phyloP scores from a whole-genome alignment of 2,113 vertebrate species.

The Ophiodon elongatus region DNA sequence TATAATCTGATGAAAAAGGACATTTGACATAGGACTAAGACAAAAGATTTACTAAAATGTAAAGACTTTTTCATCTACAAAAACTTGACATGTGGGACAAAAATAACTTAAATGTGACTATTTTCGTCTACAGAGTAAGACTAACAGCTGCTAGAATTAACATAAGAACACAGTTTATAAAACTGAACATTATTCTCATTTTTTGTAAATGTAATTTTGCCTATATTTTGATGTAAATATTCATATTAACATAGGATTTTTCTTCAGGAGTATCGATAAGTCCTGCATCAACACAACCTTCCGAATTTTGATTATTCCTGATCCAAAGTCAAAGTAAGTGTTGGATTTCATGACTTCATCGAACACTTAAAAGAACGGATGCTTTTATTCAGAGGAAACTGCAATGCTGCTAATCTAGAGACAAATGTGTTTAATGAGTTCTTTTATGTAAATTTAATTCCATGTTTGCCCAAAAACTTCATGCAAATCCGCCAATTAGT shows the following conservation, averaged over 20 bases:
- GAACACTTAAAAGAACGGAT: background rate
- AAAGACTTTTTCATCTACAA: too few relatives aligned
- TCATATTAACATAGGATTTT: background rate
- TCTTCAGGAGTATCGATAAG: background rate
- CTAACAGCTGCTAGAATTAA: too few relatives aligned
- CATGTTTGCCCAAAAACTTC: conserved; percentile 10
- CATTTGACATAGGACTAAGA: background rate
- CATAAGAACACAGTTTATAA: background rate
- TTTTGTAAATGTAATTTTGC: background rate
- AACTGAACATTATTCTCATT: background rate
- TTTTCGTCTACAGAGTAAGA: too few relatives aligned
- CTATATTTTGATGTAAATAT: background rate
- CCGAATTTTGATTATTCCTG: background rate
- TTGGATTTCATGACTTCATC: background rate
- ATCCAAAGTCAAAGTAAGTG: too few relatives aligned
- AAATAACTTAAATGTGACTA: too few relatives aligned
- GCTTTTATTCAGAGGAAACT: conserved; percentile 23
- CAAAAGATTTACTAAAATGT: too few relatives aligned
- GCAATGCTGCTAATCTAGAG: background rate
- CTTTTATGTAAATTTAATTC: conserved; percentile 25
- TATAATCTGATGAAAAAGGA: too few relatives aligned
- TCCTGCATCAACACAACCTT: background rate
- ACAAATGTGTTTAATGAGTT: conserved; percentile 15
- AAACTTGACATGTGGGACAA: too few relatives aligned
- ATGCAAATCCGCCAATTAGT: conserved; percentile 48